Percentiles rank a stretch among this genome's conserved stretches.
phyloP scores from a whole-genome alignment of 2,888 invertebrate genomes.

The Lasius fuliginosus region DNA sequence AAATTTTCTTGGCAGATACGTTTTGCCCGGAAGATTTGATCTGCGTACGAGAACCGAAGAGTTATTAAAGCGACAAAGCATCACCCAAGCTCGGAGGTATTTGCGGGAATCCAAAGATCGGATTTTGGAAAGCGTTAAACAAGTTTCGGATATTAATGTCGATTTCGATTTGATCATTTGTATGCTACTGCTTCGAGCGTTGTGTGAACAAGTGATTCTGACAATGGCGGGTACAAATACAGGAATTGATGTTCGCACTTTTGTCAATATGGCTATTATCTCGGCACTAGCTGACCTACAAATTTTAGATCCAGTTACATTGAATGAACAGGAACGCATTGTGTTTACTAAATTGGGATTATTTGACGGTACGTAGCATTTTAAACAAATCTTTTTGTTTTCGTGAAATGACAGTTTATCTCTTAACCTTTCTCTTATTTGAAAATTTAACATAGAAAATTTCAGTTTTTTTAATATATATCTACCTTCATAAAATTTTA shows the following conservation, averaged over 20 bases:
- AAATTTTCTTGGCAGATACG: conserved; percentile 53
- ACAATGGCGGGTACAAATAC: conserved; percentile 48
- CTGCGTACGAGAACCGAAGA: conserved; percentile 44
- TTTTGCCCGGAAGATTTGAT: conserved; percentile 65
- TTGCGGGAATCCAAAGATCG: conserved; percentile 61
- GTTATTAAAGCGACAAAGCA: neutral
- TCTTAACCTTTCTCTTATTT: neutral
- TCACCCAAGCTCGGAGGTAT: neutral
- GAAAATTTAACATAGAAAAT: neutral
- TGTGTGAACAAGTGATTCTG: conserved; percentile 61
- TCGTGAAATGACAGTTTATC: neutral
- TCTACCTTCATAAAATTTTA: neutral
- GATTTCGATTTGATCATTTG: conserved; percentile 40
- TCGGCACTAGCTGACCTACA: conserved; percentile 64
- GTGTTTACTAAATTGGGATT: conserved; percentile 1
- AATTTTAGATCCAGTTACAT: conserved; percentile 1
- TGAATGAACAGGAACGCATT: conserved; percentile 7
- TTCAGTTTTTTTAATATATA: neutral
- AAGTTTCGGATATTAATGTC: conserved; percentile 1
- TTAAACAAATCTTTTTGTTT: neutral
- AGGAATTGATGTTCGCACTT: conserved; percentile 55
- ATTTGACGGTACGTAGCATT: conserved; percentile 18
- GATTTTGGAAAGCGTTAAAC: conserved; percentile 51
- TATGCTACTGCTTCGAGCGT: conserved; percentile 57
- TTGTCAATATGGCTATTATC: conserved; percentile 60